Conservation (phyloP, 2,113 vertebrate species). For the Aramus guarauna region DNA sequence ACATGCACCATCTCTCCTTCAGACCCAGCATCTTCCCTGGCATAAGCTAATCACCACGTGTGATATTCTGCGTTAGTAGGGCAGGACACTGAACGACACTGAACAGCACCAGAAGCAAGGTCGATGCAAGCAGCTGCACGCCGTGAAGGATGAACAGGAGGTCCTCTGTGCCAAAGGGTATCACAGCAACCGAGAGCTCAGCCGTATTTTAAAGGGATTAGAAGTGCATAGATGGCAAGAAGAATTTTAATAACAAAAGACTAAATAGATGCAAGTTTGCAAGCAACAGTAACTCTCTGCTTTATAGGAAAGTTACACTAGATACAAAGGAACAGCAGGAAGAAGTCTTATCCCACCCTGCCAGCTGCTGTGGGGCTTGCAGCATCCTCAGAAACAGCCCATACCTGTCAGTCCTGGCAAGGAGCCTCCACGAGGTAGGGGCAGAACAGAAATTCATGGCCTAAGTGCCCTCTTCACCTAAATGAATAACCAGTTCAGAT, state of each 20-base stretch:
- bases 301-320: not conserved
- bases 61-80: rapidly evolving
- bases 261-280: not conserved
- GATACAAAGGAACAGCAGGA: not conserved
- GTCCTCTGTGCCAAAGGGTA: not conserved
- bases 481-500: not conserved
- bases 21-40: not conserved
- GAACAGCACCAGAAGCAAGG: not conserved
- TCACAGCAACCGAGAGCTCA: not conserved
- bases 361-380: not conserved
- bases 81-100: not conserved
- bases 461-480: rapidly evolving
- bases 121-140: rapidly evolving
- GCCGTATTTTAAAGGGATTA: not conserved
- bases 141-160: not conserved
- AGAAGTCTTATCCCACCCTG: not conserved
- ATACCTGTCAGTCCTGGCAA: not conserved
- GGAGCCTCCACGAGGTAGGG: not conserved
- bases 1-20: not conserved
- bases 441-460: not conserved
- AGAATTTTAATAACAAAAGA: conserved; percentile 28
- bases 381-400: not conserved
- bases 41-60: not conserved
- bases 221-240: not conserved
- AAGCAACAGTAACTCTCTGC: not conserved